Base-by-base conservation (phyloP, 2,888 invertebrate species). In the Drosophila meridionalis region DNA sequence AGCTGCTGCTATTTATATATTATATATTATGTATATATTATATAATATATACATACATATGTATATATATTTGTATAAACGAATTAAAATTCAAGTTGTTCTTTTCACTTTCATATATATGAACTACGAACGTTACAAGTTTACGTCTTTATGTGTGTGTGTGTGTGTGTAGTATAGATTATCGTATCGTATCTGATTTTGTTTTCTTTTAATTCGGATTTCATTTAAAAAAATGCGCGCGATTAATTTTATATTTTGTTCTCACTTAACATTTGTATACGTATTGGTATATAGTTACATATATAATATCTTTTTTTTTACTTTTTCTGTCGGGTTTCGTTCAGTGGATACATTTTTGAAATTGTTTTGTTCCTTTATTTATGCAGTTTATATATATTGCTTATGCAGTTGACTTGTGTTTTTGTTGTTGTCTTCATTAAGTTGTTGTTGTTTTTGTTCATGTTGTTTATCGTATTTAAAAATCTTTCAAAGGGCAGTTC, bases 401-500 rank as follows among this genome's bases (percentile, higher is more conserved):
- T 89, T 77, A 71, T 80, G 61, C 57, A 36, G 58, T 58, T 69
- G 48, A 52, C 20, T 58, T 78, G 67, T 65, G 59, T 77, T 67
- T 63, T 70, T 38, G 34, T 47, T 69, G 63, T 57, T 60, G 66
- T 62, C 58, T 42, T 71, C 12, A 20, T 42, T 76, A 50, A 57
- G 47, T 67, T 59, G 32, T 12, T 43, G 8, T 26, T 60, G 61
- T 61, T 59, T 2, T 30, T 40, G 40, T 28, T 55, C 8, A 69
- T 73, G 55, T 43, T 63, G 52, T 74, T 74, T 38, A n/a, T 55
- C 60, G 38, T 57, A 58, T 82, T 72, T 69, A 83, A 84, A 90
- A 90, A 84, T 90, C 90, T 87, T 77, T 90, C 84, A 73, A 80
- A 83, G 84, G 83, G 84, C 84, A 85, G 84, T 85, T 90, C 89